These are phyloP conservation scores for Druceiella hillmani DNA, from an alignment of 2,888 invertebrate genomes.

Conservation along the genomic window DNA sequence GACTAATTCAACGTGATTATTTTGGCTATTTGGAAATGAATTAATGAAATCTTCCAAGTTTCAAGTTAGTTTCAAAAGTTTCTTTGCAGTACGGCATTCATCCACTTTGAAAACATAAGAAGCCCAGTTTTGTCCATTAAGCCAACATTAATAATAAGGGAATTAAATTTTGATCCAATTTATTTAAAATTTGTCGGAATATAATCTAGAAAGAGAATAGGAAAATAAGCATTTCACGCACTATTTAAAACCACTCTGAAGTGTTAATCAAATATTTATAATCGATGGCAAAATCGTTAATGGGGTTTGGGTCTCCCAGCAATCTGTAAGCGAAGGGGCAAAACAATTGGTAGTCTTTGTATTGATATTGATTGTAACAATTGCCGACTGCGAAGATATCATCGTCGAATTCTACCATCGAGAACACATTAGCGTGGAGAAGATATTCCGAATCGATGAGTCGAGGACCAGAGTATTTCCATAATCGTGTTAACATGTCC, in stretches of 20 bases:
- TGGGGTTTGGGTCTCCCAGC: slow-evolving; percentile 81
- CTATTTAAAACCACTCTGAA: slow-evolving; percentile 93
- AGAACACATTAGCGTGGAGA: slow-evolving; percentile 82
- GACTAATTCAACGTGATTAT: no score
- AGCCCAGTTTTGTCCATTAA: no score
- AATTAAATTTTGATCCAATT: no score
- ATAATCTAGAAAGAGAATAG: no score
- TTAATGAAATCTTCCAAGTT: no score
- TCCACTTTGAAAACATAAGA: no score
- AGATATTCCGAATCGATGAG: slow-evolving; percentile 83
- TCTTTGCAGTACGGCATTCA: no score
- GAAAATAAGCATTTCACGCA: slow-evolving; percentile 83
- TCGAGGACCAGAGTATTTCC: slow-evolving; percentile 79
- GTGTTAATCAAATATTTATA: slow-evolving; percentile 93
- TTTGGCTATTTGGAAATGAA: no score
- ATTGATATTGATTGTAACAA: slow-evolving; percentile 88
- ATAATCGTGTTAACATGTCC: slow-evolving; percentile 90
- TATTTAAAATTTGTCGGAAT: no score
- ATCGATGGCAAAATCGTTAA: slow-evolving; percentile 89
- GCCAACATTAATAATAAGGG: no score
- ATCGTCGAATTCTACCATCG: slow-evolving; percentile 92
- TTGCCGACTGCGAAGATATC: slow-evolving; percentile 95
- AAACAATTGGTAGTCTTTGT: slow-evolving; percentile 77
- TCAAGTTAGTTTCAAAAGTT: no score
- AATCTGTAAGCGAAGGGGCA: slow-evolving; percentile 91